Percentiles rank a stretch among this genome's conserved stretches.
These are phyloP conservation scores for Chaetura pelagica DNA, from an alignment of 2,113 vertebrate genomes.

Conservation along the genomic window DNA sequence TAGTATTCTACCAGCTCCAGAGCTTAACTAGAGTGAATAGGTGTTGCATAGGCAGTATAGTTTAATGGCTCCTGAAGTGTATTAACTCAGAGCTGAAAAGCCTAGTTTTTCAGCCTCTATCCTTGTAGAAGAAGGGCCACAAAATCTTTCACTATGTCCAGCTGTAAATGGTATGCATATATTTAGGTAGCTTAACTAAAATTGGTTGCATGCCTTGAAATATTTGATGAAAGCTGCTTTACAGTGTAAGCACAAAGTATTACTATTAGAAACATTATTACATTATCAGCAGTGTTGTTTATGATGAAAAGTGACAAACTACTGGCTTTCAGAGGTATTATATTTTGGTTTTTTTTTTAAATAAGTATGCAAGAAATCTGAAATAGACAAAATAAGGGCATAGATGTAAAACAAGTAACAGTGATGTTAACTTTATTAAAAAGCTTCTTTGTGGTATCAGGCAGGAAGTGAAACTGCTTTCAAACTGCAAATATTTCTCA, in stretches of 20 bases:
- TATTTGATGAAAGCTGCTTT: slow-evolving; percentile 27
- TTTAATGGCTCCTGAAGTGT: slow-evolving; percentile 20
- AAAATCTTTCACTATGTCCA: slow-evolving; percentile 13
- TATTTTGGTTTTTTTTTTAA: not conserved
- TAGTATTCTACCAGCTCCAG: slow-evolving; percentile 47
- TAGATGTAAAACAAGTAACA: slow-evolving; percentile 36
- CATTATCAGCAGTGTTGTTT: not conserved
- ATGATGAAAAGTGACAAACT: not conserved
- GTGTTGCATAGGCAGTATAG: slow-evolving; percentile 41
- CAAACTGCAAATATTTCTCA: slow-evolving; percentile 82
- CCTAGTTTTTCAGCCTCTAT: not conserved
- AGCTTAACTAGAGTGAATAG: slow-evolving; percentile 57
- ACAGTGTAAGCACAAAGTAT: not conserved
- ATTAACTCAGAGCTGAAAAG: slow-evolving; percentile 6
- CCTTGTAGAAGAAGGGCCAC: not conserved
- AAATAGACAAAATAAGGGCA: slow-evolving; percentile 26
- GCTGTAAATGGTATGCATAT: not conserved
- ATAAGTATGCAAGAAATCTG: slow-evolving; percentile 28
- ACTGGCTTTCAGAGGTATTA: not conserved
- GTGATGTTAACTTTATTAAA: slow-evolving; percentile 74
- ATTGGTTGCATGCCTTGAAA: not conserved
- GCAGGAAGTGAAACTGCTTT: slow-evolving; percentile 81
- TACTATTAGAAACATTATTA: slow-evolving; percentile 22
- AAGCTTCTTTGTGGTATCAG: slow-evolving; percentile 77
- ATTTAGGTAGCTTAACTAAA: slow-evolving; percentile 19